A percentile compares a stretch with the other conserved stretches of the same genome.
phyloP scores from a whole-genome alignment of 2,888 invertebrate genomes.

The Perizoma flavofasciatum region DNA sequence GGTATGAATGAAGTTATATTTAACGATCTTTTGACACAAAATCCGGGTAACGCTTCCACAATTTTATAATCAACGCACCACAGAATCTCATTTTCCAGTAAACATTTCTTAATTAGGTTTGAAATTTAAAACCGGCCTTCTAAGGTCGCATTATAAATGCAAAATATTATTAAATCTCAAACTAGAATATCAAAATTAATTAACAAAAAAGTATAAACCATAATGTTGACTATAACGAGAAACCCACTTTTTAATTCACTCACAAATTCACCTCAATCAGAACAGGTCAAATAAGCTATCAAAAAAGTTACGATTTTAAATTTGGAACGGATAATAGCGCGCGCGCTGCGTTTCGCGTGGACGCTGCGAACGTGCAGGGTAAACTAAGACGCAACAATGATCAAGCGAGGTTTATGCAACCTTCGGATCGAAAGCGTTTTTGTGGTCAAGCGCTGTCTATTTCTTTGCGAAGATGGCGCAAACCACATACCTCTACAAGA shows the following conservation, averaged over 20 bases:
- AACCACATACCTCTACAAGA: conserved; percentile 46
- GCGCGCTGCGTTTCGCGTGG: conserved; percentile 64
- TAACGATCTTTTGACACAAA: background rate
- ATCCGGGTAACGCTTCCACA: conserved; percentile 1
- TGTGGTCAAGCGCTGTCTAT: conserved; percentile 70
- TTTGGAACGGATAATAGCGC: conserved; percentile 45
- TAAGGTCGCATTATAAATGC: conserved; percentile 25
- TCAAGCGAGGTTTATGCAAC: conserved; percentile 76
- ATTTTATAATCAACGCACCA: conserved; percentile 7
- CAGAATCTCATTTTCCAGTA: background rate
- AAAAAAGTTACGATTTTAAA: conserved; percentile 38
- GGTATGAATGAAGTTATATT: too few species aligned
- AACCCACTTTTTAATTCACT: conserved; percentile 29
- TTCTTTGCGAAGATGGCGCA: conserved; percentile 69
- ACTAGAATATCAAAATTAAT: conserved; percentile 12
- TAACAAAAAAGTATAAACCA: conserved; percentile 5
- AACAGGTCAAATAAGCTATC: conserved; percentile 19
- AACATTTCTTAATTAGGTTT: conserved; percentile 21
- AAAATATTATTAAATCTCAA: conserved; percentile 17
- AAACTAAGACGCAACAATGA: conserved; percentile 69
- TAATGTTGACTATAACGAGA: conserved; percentile 10
- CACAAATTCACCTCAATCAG: conserved; percentile 32
- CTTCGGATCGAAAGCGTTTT: conserved; percentile 78
- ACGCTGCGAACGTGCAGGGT: conserved; percentile 63
- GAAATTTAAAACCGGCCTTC: conserved; percentile 19